Conservation (phyloP, 2,113 vertebrate species). For the Atrichornis clamosus region DNA sequence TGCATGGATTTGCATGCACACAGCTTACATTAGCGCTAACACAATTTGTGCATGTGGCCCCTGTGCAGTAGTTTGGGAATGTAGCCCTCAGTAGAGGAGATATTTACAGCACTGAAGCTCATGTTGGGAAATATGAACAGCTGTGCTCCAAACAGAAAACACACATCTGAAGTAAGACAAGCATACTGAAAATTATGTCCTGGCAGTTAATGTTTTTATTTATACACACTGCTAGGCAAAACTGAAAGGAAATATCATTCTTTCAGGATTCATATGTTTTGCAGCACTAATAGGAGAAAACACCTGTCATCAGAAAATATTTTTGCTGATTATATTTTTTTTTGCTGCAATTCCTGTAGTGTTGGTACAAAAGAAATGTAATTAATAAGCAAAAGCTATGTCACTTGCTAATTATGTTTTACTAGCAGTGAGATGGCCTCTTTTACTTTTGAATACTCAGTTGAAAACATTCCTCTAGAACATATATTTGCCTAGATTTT, state of each 20-base stretch:
- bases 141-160: slow-evolving; percentile 33
- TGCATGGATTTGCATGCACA: slow-evolving; percentile 23
- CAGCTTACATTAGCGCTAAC: slow-evolving; percentile 4
- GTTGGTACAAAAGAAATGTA: slow-evolving; percentile 51
- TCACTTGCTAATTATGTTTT: slow-evolving; percentile 65
- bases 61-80: slow-evolving; percentile 28
- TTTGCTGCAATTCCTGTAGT: slow-evolving; percentile 35
- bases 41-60: slow-evolving; percentile 6
- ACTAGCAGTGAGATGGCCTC: neutral
- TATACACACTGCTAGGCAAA: slow-evolving; percentile 60
- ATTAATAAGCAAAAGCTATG: slow-evolving; percentile 51
- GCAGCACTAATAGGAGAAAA: slow-evolving; percentile 42
- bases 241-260: slow-evolving; percentile 40
- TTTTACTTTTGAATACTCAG: slow-evolving; percentile 1
- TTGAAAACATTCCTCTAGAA: neutral
- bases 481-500: neutral
- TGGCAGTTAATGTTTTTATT: slow-evolving; percentile 67
- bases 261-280: slow-evolving; percentile 64
- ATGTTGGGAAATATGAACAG: slow-evolving; percentile 56
- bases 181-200: slow-evolving; percentile 53
- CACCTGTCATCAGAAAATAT: slow-evolving; percentile 50
- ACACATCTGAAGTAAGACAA: slow-evolving; percentile 25
- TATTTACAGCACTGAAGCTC: slow-evolving; percentile 9
- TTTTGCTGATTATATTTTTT: slow-evolving; percentile 57
- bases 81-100: slow-evolving; percentile 30